These are phyloP conservation scores for Cnemophilus loriae DNA, from an alignment of 2,113 vertebrate genomes.

Conservation along the genomic window DNA sequence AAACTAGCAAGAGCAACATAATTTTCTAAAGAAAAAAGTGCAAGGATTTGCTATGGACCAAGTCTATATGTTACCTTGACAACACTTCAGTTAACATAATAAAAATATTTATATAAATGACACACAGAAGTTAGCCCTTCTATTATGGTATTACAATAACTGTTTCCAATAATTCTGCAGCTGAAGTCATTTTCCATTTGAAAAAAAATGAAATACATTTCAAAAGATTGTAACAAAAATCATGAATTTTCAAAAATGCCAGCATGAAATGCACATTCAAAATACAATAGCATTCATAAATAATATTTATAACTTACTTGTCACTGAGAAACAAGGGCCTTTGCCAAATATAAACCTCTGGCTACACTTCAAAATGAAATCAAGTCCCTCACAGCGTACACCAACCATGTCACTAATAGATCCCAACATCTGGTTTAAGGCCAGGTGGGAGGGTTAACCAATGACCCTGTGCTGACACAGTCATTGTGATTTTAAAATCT, in stretches of 20 bases:
- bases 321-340: not conserved
- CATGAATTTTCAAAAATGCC: not conserved
- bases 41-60: not conserved
- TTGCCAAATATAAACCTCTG: not conserved
- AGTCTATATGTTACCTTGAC: not conserved
- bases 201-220: not conserved
- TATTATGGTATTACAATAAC: not conserved
- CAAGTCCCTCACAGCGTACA: not conserved
- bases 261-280: not conserved
- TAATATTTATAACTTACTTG: not conserved
- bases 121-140: not conserved
- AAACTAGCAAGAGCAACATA: not conserved
- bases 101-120: not conserved
- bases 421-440: not conserved
- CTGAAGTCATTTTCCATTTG: not conserved
- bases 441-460: not conserved
- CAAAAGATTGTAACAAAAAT: not conserved
- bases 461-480: not conserved
- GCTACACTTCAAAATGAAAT: not conserved
- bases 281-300: not conserved
- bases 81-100: not conserved
- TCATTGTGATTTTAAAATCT: not conserved
- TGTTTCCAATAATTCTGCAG: not conserved
- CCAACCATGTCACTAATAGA: not conserved
- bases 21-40: not conserved